Base-by-base conservation (phyloP, 30 jellyfish, hydroid and myxozoan genomes). In the Sanderia malayensis region DNA sequence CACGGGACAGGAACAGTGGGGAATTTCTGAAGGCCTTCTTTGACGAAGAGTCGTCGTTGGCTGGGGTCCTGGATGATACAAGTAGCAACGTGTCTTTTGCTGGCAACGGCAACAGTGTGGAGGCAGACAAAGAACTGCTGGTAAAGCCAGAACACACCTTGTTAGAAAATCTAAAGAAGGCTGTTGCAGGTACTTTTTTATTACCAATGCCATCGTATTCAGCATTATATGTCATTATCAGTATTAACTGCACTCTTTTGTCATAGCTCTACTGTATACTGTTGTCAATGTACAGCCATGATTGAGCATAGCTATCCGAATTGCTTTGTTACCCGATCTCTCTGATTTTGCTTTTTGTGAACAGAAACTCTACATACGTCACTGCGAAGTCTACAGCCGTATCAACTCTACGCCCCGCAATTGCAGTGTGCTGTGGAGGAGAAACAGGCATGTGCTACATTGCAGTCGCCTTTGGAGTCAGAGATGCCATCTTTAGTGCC, bases 11-110 rank as follows among this genome's bases (percentile, higher is more conserved):
- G 61, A 24, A 45, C 13, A 18, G 58, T 33, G 71, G 34, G 2
- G 82, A 76, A 2, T 76, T 76, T n/a, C 53, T 63, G 31, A 64
- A 66, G 19, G 80, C 78, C 1, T 63, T 76, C 32, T 49, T 76
- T 30, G 80, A 64, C 18, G 88, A 78, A n/a, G 89, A 78, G 21
- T 78, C 89, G 23, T 78, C 89, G 23, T 30, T 34, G 2, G 67
- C 58, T n/a, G 33, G 89, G 26, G 66, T 23, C 28, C 46, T 31
- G 23, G 89, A 78, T 18, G 89, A 78, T 11, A 22, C 82, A 6
- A 55, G 70, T 15, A n/a, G n/a, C n/a, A 11, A 19, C 26, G 53
- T 79, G 28, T 27, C 58, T 23, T 31, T 53, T 4, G 75, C 31
- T 30, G 34, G 29, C 32, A 6, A 24, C 18, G 86, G 60, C 9